Conservation (phyloP, 2,113 vertebrate genomes). For the Caranx melampygus region DNA sequence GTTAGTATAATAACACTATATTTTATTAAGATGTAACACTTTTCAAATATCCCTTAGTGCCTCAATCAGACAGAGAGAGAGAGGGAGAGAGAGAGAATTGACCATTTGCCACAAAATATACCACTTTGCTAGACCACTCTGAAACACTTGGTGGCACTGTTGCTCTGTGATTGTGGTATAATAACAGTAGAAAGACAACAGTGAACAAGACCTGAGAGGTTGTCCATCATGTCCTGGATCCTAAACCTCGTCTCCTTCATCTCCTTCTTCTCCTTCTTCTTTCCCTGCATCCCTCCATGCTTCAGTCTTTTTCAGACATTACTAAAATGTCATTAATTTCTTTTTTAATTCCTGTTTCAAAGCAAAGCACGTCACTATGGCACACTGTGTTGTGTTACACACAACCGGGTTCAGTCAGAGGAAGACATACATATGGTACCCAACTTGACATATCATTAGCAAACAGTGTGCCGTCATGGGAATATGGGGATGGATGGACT, state of each 20-base stretch:
- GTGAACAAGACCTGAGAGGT: conserved; percentile 48
- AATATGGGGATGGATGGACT: conserved; percentile 9
- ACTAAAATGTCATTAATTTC: conserved; percentile 11
- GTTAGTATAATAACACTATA: too few relatives aligned
- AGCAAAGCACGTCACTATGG: neutral
- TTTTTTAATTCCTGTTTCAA: neutral
- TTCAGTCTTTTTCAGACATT: conserved; percentile 15
- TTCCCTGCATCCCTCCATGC: neutral
- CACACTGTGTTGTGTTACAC: neutral
- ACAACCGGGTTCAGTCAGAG: neutral
- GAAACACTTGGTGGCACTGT: conserved; percentile 62
- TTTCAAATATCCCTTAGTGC: too few relatives aligned
- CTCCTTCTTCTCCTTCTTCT: neutral
- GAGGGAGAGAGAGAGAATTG: too few relatives aligned
- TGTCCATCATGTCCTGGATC: conserved; percentile 51
- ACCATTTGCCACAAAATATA: too few relatives aligned
- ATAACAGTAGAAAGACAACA: conserved; percentile 2
- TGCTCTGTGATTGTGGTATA: conserved; percentile 3
- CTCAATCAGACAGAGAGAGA: too few relatives aligned
- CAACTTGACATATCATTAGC: conserved; percentile 11
- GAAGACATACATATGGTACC: neutral
- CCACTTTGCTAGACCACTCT: neutral
- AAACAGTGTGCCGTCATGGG: conserved; percentile 14
- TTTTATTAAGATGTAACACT: too few relatives aligned
- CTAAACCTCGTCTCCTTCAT: neutral